Evolutionary conservation across 1,140 invertebrate species (phyloP).

Genomic region (Nomia melanderi): DNA sequence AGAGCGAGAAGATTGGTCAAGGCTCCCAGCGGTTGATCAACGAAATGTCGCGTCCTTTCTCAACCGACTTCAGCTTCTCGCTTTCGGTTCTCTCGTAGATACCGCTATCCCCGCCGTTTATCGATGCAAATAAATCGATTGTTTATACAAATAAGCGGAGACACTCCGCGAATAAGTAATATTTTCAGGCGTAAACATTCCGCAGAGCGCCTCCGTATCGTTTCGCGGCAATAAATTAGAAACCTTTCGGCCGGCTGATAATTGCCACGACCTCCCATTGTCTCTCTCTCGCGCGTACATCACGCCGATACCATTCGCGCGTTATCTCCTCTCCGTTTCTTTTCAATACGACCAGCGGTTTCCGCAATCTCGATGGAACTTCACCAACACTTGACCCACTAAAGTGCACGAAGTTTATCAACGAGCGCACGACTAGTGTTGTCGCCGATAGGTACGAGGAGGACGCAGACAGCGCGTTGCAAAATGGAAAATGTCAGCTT

Average conservation of each 20-base stretch:
- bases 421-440: slow-evolving; percentile 19
- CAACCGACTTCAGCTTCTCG: not conserved
- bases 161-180: not conserved
- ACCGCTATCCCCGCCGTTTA: no score
- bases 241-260: slow-evolving; percentile 10
- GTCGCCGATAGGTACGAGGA: slow-evolving; percentile 1
- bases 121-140: no score
- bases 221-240: not conserved
- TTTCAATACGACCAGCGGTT: slow-evolving; percentile 17
- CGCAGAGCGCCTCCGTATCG: not conserved
- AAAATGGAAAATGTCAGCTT: no score
- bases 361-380: slow-evolving; percentile 56
- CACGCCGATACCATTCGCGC: slow-evolving; percentile 12
- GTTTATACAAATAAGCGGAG: not conserved
- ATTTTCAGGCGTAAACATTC: no score
- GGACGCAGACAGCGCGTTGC: no score
- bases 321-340: not conserved
- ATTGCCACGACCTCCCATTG: not conserved
- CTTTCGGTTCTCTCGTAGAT: not conserved
- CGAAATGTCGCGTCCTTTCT: not conserved
- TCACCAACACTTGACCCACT: slow-evolving; percentile 58
- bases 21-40: not conserved
- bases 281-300: not conserved
- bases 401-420: slow-evolving; percentile 49
- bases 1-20: not conserved